Conservation (phyloP, 2,888 invertebrate species). For the Cephus sareptanus region DNA sequence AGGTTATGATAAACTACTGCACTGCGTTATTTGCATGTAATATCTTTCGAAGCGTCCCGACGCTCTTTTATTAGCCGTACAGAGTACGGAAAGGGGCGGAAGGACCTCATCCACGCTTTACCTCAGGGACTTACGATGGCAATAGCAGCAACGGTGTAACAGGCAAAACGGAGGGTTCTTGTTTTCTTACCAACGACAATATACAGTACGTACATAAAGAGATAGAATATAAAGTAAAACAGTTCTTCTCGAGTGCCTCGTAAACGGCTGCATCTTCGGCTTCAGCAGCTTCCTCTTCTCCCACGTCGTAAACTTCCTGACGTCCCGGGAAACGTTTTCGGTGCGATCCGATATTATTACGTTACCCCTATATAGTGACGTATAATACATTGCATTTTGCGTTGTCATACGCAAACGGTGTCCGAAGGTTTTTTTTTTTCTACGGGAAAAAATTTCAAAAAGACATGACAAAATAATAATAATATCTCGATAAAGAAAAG, state of each 20-base stretch:
- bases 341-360: slow-evolving; percentile 43
- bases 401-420: background rate
- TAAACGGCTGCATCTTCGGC: slow-evolving; percentile 41
- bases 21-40: background rate
- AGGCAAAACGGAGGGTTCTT: background rate
- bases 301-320: slow-evolving; percentile 46
- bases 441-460: background rate
- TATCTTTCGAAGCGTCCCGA: background rate
- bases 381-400: slow-evolving; percentile 33
- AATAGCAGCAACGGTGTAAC: background rate
- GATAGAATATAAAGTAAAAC: slow-evolving; percentile 22
- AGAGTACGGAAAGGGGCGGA: no score
- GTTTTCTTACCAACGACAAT: background rate
- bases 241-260: slow-evolving; percentile 40
- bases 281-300: slow-evolving; percentile 31
- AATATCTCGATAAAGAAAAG: slow-evolving; percentile 37
- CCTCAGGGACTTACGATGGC: background rate
- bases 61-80: background rate
- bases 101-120: background rate
- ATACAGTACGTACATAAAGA: background rate
- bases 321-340: slow-evolving; percentile 4
- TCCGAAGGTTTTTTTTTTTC: background rate
- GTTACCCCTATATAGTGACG: background rate
- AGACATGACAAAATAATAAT: background rate
- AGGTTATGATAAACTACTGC: background rate